phyloP scores from a whole-genome alignment of 2,113 vertebrate species.

The Athene cunicularia region DNA sequence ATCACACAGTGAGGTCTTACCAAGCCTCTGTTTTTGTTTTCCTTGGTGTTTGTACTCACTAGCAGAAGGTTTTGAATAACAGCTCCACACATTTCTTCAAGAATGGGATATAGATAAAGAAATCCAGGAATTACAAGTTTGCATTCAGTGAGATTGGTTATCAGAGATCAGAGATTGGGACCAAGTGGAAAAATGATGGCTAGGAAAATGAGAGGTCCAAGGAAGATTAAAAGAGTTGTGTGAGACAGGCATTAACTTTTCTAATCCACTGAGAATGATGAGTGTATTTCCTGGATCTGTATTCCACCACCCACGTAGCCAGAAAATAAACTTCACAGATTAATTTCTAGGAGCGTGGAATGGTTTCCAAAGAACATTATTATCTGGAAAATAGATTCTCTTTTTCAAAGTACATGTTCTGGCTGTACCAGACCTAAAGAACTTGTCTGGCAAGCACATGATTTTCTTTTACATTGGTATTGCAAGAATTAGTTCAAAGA shows the following conservation, averaged over 20 bases:
- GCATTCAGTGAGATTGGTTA: not conserved
- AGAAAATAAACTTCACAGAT: conserved; percentile 17
- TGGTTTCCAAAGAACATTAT: not conserved
- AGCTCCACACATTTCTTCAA: not conserved
- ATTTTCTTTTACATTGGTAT: not conserved
- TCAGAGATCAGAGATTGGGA: not conserved
- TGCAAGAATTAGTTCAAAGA: not conserved
- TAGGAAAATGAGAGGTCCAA: not conserved
- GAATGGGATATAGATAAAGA: not conserved
- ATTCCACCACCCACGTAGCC: not conserved
- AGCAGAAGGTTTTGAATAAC: not conserved
- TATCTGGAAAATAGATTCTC: not conserved
- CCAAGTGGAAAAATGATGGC: not conserved
- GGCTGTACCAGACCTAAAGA: not conserved
- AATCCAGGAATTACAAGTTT: not conserved
- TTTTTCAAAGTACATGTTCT: not conserved
- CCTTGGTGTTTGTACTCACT: not conserved
- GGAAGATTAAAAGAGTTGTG: not conserved
- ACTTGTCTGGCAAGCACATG: not conserved
- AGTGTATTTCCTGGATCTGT: not conserved
- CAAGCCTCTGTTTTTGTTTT: not conserved
- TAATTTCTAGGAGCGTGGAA: not conserved
- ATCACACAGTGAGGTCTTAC: not conserved
- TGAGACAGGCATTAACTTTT: not conserved
- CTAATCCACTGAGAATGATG: not conserved